Percentiles rank a stretch among this genome's conserved stretches.
Conservation (phyloP, 2,888 invertebrate species). For the Anthoptus insignis region DNA sequence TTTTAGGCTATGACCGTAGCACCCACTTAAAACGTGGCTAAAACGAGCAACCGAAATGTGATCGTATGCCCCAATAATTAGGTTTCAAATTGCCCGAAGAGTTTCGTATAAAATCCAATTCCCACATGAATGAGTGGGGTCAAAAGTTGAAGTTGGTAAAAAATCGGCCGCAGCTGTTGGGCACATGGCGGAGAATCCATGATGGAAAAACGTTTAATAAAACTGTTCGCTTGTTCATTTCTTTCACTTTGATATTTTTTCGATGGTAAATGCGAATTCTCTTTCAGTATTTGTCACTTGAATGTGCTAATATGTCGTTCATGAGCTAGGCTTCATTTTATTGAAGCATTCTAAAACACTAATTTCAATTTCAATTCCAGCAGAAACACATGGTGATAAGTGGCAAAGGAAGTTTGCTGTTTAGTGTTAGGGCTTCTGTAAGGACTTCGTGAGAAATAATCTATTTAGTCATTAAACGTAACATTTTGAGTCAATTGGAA, state of each 20-base stretch:
- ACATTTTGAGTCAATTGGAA: no score
- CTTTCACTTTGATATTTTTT: conserved; percentile 61
- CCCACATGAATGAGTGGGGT: conserved; percentile 85
- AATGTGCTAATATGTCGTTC: conserved; percentile 20
- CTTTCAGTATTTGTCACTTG: conserved; percentile 20
- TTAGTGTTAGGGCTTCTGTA: no score
- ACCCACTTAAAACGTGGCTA: conserved; percentile 60
- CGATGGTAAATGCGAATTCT: conserved; percentile 44
- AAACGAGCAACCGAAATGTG: conserved; percentile 53
- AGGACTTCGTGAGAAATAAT: no score
- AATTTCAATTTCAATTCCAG: no score
- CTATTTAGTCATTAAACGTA: no score
- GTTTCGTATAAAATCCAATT: conserved; percentile 70
- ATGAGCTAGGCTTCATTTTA: neutral
- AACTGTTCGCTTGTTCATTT: conserved; percentile 61
- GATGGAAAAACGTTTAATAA: conserved; percentile 71
- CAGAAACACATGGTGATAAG: no score
- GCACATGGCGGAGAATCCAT: conserved; percentile 63
- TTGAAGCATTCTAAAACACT: no score
- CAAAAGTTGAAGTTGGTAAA: conserved; percentile 82
- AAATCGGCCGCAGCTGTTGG: conserved; percentile 81
- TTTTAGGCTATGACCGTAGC: conserved; percentile 66
- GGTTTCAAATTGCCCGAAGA: conserved; percentile 66
- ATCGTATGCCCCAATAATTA: conserved; percentile 57
- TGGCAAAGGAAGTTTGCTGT: no score